Percentiles rank a stretch among this genome's conserved stretches.
Evolutionary conservation across 2,797 vertebrate species (phyloP).

Genomic region (Alosa sapidissima): DNA sequence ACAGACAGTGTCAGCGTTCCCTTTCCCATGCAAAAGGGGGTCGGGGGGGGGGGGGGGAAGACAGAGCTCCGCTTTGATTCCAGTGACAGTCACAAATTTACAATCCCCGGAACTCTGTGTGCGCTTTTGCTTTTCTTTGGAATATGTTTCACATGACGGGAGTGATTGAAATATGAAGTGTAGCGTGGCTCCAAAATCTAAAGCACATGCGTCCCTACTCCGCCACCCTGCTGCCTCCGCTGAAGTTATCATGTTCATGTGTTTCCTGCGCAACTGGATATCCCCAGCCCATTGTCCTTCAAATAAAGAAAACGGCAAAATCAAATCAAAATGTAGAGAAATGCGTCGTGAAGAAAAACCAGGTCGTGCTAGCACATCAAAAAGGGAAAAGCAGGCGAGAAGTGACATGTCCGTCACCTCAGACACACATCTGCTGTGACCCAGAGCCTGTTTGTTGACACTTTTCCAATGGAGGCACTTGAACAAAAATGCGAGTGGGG

Average conservation of each 20-base stretch:
- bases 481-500: constrained; percentile 63
- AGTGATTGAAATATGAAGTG: constrained; percentile 48
- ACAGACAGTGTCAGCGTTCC: background rate
- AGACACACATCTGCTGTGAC: constrained; percentile 69
- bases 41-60: background rate
- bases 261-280: background rate
- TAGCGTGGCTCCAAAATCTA: constrained; percentile 43
- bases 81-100: constrained; percentile 32
- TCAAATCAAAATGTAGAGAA: constrained; percentile 48
- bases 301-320: constrained; percentile 62
- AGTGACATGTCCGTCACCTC: constrained; percentile 37
- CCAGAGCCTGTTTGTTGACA: constrained; percentile 77
- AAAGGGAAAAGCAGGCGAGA: background rate
- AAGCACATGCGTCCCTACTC: constrained; percentile 30
- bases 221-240: background rate
- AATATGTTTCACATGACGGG: constrained; percentile 35
- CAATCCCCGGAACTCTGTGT: constrained; percentile 26
- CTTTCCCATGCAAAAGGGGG: background rate
- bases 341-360: background rate
- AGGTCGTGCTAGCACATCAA: background rate
- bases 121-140: constrained; percentile 28
- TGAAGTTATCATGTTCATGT: constrained; percentile 59
- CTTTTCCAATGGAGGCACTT: constrained; percentile 76
- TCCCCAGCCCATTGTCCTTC: background rate
- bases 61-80: constrained; percentile 31